Percentiles rank a stretch among this genome's conserved stretches.
Evolutionary conservation across 1,140 invertebrate genomes (phyloP).

Genomic region (Melanaphis sacchari): DNA sequence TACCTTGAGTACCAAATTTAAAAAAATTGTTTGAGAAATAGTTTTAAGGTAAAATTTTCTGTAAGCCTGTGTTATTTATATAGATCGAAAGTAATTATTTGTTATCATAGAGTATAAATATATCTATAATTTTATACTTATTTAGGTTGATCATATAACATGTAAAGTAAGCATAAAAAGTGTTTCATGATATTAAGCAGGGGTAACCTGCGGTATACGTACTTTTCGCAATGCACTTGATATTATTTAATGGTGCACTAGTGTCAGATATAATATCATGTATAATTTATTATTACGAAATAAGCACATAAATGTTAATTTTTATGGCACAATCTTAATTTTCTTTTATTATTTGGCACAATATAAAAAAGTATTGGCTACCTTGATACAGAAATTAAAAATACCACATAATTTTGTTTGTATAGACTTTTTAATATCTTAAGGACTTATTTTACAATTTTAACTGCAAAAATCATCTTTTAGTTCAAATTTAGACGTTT

Average conservation of each 20-base stretch:
- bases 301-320: too few relatives aligned
- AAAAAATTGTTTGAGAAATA: neutral
- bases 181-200: neutral
- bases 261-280: too few relatives aligned
- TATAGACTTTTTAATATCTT: neutral
- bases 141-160: neutral
- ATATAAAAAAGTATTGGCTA: too few relatives aligned
- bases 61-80: neutral
- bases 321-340: too few relatives aligned
- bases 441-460: neutral
- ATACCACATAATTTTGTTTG: neutral
- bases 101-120: neutral
- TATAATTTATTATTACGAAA: too few relatives aligned
- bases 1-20: neutral
- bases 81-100: neutral
- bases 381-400: too few relatives aligned
- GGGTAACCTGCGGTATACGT: too few relatives aligned
- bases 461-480: neutral
- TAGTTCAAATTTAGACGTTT: neutral
- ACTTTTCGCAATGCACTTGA: too few relatives aligned
- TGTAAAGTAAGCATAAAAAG: neutral
- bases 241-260: too few relatives aligned
- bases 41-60: neutral
- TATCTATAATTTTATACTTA: neutral
- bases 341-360: too few relatives aligned